Conservation (phyloP, 2,113 vertebrate species). For the Actenoides hombroni region DNA sequence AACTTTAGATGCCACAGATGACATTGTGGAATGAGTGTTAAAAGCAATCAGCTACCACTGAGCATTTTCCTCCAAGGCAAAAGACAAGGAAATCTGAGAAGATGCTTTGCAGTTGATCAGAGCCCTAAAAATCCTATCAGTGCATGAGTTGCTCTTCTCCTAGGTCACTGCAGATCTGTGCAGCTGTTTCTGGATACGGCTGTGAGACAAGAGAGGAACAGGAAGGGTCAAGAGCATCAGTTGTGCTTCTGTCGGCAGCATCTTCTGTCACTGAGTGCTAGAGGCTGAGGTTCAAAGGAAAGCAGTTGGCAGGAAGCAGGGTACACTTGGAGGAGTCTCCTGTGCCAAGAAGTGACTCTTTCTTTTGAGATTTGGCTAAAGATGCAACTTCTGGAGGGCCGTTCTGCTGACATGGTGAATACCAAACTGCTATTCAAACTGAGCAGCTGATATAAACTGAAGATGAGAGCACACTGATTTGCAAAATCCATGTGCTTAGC, state of each 20-base stretch:
- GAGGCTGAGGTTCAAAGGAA: background rate
- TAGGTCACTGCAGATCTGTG: background rate
- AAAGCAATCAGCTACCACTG: background rate
- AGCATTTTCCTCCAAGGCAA: background rate
- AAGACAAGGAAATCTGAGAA: background rate
- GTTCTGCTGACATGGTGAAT: background rate
- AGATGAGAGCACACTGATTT: background rate
- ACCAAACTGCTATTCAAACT: background rate
- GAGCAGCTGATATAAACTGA: conserved; percentile 21
- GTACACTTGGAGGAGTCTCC: background rate
- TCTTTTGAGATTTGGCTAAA: conserved; percentile 10
- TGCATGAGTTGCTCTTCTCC: background rate
- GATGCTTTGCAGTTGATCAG: background rate
- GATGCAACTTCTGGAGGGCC: background rate
- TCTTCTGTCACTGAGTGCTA: background rate
- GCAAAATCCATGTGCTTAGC: background rate
- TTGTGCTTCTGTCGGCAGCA: background rate
- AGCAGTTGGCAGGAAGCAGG: background rate
- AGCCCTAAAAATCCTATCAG: background rate
- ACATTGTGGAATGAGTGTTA: background rate
- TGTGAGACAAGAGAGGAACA: background rate
- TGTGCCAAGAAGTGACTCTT: background rate
- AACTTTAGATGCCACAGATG: fast-evolving
- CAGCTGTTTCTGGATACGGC: background rate
- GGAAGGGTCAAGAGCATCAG: background rate